A percentile compares a stretch with the other conserved stretches of the same genome.
These are phyloP conservation scores for Penelope pileata DNA, from an alignment of 2,113 vertebrate species.

Conservation along the genomic window DNA sequence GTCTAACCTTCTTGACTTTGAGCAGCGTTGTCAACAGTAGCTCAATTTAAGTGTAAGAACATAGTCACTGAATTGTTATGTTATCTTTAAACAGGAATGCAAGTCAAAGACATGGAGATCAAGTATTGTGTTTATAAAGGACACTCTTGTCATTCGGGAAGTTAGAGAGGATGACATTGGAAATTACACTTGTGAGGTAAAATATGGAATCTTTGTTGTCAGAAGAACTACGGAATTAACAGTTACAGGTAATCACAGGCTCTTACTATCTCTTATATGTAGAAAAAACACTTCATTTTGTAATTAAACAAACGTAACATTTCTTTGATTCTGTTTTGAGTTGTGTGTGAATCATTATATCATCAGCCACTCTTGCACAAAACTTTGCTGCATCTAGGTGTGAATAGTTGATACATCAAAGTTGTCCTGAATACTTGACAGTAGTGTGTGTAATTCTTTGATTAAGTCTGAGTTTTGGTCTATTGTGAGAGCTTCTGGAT, in stretches of 20 bases:
- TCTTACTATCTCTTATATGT: neutral
- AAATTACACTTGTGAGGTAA: conserved; percentile 98
- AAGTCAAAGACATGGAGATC: conserved; percentile 91
- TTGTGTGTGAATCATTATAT: neutral
- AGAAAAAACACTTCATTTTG: neutral
- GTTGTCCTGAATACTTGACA: neutral
- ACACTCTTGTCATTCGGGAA: conserved; percentile 90
- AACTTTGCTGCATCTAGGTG: neutral
- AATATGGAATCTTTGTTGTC: conserved; percentile 93
- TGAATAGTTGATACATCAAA: neutral
- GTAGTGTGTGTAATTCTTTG: neutral
- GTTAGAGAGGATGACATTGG: conserved; percentile 98
- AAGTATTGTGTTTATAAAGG: conserved; percentile 87
- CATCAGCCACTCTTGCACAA: neutral
- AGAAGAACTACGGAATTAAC: conserved; percentile 94
- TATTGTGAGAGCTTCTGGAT: neutral
- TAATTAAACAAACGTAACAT: neutral
- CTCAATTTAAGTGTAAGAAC: neutral
- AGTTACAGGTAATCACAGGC: conserved; percentile 89
- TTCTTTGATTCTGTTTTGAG: neutral
- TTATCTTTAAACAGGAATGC: conserved; percentile 86
- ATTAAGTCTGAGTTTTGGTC: neutral
- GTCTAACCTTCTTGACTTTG: neutral
- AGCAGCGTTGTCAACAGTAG: neutral
- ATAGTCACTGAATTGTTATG: neutral